Conservation (phyloP, 2,797 vertebrate species). For the Valencia hispanica region DNA sequence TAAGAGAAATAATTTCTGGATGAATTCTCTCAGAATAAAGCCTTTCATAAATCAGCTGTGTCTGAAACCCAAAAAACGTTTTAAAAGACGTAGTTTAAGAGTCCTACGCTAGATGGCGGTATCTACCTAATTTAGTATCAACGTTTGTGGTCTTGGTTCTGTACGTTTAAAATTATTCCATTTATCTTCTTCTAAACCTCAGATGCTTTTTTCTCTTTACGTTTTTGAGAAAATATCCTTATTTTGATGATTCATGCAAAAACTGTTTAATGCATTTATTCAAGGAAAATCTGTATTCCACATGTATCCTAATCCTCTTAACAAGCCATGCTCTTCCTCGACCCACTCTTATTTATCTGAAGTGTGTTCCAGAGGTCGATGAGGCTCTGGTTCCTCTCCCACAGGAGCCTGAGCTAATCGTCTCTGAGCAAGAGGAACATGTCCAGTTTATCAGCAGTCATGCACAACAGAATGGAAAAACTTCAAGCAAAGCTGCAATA, state of each 20-base stretch:
- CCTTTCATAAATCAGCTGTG: conserved; percentile 1
- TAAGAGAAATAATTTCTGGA: neutral
- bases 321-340: conserved; percentile 56
- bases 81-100: conserved; percentile 1
- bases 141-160: neutral
- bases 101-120: conserved; percentile 53
- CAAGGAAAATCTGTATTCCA: conserved; percentile 30
- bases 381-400: conserved; percentile 79
- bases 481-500: conserved; percentile 47
- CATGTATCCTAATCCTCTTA: conserved; percentile 52
- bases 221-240: neutral
- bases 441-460: conserved; percentile 78
- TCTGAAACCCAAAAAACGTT: neutral
- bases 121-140: conserved; percentile 3
- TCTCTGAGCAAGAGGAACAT: conserved; percentile 57
- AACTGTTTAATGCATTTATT: conserved; percentile 22
- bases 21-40: neutral
- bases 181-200: neutral
- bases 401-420: conserved; percentile 72
- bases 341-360: conserved; percentile 60
- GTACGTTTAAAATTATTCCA: neutral
- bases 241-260: neutral
- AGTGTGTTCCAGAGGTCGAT: conserved; percentile 68
- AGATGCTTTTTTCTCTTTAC: neutral
- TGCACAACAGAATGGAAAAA: conserved; percentile 60